phyloP scores from a whole-genome alignment of 2,888 invertebrate species.

The Plutella xylostella region DNA sequence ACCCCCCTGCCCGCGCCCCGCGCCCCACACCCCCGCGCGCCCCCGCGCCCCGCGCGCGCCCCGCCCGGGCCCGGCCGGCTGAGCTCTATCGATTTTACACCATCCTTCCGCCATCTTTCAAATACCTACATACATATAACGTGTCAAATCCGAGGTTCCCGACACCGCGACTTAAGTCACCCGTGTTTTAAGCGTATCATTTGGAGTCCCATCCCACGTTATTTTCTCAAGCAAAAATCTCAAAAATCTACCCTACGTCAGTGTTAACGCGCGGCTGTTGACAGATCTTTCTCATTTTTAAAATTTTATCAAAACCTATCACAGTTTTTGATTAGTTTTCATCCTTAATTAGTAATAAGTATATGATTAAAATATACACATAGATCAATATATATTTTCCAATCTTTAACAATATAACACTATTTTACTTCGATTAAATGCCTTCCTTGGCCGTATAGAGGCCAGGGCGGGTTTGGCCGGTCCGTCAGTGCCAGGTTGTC shows the following conservation, averaged over 20 bases:
- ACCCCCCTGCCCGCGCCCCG: slow-evolving; percentile 1
- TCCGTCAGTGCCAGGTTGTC: too few species aligned
- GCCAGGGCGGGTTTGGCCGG: slow-evolving; percentile 16
- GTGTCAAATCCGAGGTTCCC: slow-evolving; percentile 24
- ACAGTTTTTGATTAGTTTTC: slow-evolving; percentile 70
- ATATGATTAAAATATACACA: slow-evolving; percentile 68
- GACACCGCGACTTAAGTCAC: slow-evolving; percentile 24
- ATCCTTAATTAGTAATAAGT: slow-evolving; percentile 65
- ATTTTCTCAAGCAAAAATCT: slow-evolving; percentile 8
- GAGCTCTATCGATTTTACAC: slow-evolving; percentile 46
- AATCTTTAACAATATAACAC: slow-evolving; percentile 68
- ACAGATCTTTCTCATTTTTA: slow-evolving; percentile 35
- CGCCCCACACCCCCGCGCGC: slow-evolving; percentile 13
- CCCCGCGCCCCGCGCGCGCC: slow-evolving; percentile 18
- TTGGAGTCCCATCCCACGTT: neutral
- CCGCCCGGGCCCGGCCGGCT: slow-evolving; percentile 24
- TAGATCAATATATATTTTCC: slow-evolving; percentile 65
- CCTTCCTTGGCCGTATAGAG: slow-evolving; percentile 26
- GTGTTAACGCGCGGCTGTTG: neutral
- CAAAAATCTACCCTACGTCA: slow-evolving; percentile 22
- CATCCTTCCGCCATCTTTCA: slow-evolving; percentile 21
- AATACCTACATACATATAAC: neutral
- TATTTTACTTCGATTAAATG: slow-evolving; percentile 58
- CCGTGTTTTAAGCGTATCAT: slow-evolving; percentile 24
- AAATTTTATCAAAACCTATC: slow-evolving; percentile 71